phyloP scores from a whole-genome alignment of 1,140 invertebrate genomes.

The Penaeus vannamei region DNA sequence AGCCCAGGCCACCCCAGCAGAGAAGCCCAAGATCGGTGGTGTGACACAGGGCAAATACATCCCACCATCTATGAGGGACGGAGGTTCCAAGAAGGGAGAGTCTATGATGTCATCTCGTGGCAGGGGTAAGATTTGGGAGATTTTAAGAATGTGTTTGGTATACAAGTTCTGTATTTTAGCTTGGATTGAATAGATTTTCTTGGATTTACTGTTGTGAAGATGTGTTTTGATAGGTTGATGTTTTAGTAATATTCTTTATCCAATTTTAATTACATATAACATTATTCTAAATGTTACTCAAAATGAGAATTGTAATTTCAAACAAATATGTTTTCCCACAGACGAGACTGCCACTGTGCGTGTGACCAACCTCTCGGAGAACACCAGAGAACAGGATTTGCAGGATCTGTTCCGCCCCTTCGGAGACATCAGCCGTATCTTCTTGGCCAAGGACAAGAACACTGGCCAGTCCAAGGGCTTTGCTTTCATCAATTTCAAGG shows the following conservation, averaged over 20 bases:
- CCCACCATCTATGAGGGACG: conserved; percentile 88
- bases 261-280: background rate
- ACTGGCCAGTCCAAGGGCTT: conserved; percentile 69
- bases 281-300: background rate
- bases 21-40: conserved; percentile 53
- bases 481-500: conserved; percentile 69
- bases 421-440: conserved; percentile 89
- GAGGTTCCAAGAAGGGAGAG: conserved; percentile 80
- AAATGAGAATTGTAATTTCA: background rate
- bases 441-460: conserved; percentile 86
- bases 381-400: conserved; percentile 93
- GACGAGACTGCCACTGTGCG: conserved; percentile 67
- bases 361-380: conserved; percentile 97
- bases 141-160: conserved; percentile 69
- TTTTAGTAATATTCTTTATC: background rate
- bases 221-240: background rate
- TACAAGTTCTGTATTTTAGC: conserved; percentile 25
- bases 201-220: background rate
- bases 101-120: conserved; percentile 78
- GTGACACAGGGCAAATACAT: conserved; percentile 75
- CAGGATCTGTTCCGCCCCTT: conserved; percentile 95
- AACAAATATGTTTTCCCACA: background rate
- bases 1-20: conserved; percentile 13
- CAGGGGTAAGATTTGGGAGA: conserved; percentile 19
- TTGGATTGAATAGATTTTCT: background rate